These are phyloP conservation scores for Abrostola tripartita DNA, from an alignment of 2,888 invertebrate genomes.

Conservation along the genomic window DNA sequence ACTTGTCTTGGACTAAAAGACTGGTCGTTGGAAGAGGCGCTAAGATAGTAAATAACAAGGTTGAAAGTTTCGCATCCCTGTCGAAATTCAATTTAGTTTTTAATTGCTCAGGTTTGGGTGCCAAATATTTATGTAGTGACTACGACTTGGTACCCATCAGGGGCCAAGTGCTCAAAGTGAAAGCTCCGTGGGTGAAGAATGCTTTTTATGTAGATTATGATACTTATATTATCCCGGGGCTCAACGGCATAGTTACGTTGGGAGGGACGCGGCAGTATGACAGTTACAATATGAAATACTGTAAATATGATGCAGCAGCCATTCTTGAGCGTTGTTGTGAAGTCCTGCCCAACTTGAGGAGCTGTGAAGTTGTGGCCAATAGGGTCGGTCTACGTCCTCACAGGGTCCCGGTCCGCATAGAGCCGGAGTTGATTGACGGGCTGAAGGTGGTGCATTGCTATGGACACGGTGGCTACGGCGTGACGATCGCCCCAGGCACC, in stretches of 20 bases:
- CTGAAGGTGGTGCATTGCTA: slow-evolving; percentile 95
- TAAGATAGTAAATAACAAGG: slow-evolving; percentile 85
- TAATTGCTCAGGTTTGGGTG: slow-evolving; percentile 96
- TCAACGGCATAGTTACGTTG: slow-evolving; percentile 91
- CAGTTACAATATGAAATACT: slow-evolving; percentile 90
- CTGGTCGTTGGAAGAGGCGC: slow-evolving; percentile 90
- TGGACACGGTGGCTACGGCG: slow-evolving; percentile 98
- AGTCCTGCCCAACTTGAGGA: slow-evolving; percentile 91
- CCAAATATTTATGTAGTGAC: slow-evolving; percentile 93
- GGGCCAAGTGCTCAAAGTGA: slow-evolving; percentile 94
- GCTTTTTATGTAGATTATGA: slow-evolving; percentile 96
- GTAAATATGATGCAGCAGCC: slow-evolving; percentile 91
- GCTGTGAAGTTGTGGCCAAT: slow-evolving; percentile 88
- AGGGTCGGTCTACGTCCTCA: slow-evolving; percentile 95
- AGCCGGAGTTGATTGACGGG: slow-evolving; percentile 88
- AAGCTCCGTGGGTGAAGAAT: slow-evolving; percentile 96
- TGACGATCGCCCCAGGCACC: slow-evolving; percentile 96
- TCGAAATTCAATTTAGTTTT: slow-evolving; percentile 91
- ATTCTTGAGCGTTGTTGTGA: slow-evolving; percentile 94
- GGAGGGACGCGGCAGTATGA: slow-evolving; percentile 96
- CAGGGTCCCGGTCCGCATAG: slow-evolving; percentile 92
- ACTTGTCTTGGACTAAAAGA: slow-evolving; percentile 93
- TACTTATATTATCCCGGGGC: slow-evolving; percentile 95
- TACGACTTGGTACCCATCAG: slow-evolving; percentile 92
- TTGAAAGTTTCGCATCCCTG: slow-evolving; percentile 90